Evolutionary conservation across 2,113 vertebrate genomes (phyloP).

Genomic region (Notiomystis cincta): DNA sequence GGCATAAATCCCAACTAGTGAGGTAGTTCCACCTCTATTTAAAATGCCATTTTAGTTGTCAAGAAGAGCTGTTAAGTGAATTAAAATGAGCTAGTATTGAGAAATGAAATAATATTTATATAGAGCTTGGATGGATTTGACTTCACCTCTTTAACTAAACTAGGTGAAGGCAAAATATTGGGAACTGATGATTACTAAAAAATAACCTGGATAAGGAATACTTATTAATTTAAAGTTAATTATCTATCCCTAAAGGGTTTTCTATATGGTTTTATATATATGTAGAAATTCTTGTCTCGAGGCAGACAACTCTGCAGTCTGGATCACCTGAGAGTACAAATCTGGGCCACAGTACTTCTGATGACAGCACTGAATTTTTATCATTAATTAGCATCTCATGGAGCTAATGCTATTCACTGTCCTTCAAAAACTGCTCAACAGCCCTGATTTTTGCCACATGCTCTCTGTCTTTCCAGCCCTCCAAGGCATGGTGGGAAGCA

Average conservation of each 20-base stretch:
- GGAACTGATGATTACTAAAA: background rate
- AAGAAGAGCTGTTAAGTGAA: background rate
- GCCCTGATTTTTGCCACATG: background rate
- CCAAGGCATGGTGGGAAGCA: background rate
- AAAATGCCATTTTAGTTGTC: background rate
- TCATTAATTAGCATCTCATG: background rate
- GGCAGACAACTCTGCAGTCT: background rate
- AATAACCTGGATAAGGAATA: background rate
- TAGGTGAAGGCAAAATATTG: background rate
- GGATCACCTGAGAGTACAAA: background rate
- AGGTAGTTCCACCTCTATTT: background rate
- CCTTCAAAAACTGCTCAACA: background rate
- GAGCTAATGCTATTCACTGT: background rate
- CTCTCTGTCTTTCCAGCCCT: background rate
- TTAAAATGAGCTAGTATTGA: background rate
- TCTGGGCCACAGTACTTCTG: background rate
- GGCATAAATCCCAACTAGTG: background rate
- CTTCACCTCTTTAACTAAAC: background rate
- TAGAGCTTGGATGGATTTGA: background rate
- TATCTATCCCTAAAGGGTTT: background rate
- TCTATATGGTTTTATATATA: background rate
- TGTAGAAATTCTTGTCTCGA: background rate
- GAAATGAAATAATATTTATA: background rate
- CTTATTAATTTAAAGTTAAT: slow-evolving; percentile 16
- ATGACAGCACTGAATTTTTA: background rate